Evolutionary conservation across 2,888 invertebrate genomes (phyloP).

Genomic region (Cephus rjabovi): DNA sequence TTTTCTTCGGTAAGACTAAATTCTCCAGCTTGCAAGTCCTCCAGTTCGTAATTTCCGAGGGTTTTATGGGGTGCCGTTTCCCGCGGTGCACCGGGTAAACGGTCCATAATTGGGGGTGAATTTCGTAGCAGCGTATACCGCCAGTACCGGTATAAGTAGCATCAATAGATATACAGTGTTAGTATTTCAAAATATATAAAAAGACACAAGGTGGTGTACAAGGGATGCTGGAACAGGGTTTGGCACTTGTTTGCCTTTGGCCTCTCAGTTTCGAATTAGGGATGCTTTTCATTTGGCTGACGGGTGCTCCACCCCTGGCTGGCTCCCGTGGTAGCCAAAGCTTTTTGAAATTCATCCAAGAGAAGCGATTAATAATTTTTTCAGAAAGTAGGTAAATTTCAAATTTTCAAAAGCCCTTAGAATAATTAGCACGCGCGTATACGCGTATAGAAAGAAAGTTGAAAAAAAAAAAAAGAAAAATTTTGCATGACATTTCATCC

Average conservation of each 20-base stretch:
- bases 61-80: constrained; percentile 2
- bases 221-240: constrained; percentile 35
- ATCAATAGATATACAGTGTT: background rate
- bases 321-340: constrained; percentile 60
- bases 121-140: background rate
- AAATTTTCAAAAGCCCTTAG: background rate
- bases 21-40: background rate
- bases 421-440: too few relatives aligned
- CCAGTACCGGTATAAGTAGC: background rate
- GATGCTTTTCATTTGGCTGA: constrained; percentile 65
- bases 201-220: constrained; percentile 9
- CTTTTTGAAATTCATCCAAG: background rate
- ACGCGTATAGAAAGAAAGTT: too few relatives aligned
- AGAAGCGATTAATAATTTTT: background rate
- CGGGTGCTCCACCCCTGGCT: constrained; percentile 60
- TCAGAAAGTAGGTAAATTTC: background rate
- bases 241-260: constrained; percentile 60
- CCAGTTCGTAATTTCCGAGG: background rate
- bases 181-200: background rate
- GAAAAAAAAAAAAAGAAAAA: too few relatives aligned
- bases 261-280: constrained; percentile 64
- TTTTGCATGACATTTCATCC: too few relatives aligned
- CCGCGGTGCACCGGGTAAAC: constrained; percentile 32
- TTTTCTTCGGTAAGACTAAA: background rate
- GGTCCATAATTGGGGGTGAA: constrained; percentile 34